Percentiles rank a stretch among this genome's conserved stretches.
Conservation (phyloP, 2,888 invertebrate species). For the Leucozona laternaria region DNA sequence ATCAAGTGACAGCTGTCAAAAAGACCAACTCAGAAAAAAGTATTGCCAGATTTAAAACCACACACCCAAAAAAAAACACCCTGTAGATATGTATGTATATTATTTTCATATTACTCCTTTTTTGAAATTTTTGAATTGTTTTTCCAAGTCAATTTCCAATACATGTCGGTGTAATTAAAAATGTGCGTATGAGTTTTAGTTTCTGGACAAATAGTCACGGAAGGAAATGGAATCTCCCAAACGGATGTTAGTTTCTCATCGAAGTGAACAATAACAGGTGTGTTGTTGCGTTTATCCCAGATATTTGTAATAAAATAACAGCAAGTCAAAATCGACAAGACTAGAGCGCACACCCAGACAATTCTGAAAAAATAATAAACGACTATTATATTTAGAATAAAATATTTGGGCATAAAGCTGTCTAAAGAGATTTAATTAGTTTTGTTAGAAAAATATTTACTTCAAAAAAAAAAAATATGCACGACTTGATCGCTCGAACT, state of each 20-base stretch:
- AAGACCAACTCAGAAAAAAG: too few species aligned
- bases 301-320: slow-evolving; percentile 85
- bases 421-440: too few species aligned
- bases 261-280: slow-evolving; percentile 88
- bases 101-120: too few species aligned
- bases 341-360: slow-evolving; percentile 85
- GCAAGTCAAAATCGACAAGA: slow-evolving; percentile 85
- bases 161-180: slow-evolving; percentile 33
- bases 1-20: too few species aligned
- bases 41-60: too few species aligned
- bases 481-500: too few species aligned
- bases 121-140: background rate
- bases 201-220: slow-evolving; percentile 70
- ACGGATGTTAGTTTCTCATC: slow-evolving; percentile 86
- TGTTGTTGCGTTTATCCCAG: slow-evolving; percentile 87
- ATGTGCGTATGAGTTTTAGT: slow-evolving; percentile 42
- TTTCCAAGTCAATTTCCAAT: slow-evolving; percentile 6
- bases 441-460: too few species aligned
- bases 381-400: background rate
- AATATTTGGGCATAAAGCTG: too few species aligned
- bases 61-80: too few species aligned
- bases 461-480: too few species aligned
- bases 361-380: slow-evolving; percentile 1
- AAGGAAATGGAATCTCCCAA: slow-evolving; percentile 70
- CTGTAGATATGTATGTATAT: too few species aligned